phyloP scores from a whole-genome alignment of 2,888 invertebrate genomes.

The Aricia artaxerxes region DNA sequence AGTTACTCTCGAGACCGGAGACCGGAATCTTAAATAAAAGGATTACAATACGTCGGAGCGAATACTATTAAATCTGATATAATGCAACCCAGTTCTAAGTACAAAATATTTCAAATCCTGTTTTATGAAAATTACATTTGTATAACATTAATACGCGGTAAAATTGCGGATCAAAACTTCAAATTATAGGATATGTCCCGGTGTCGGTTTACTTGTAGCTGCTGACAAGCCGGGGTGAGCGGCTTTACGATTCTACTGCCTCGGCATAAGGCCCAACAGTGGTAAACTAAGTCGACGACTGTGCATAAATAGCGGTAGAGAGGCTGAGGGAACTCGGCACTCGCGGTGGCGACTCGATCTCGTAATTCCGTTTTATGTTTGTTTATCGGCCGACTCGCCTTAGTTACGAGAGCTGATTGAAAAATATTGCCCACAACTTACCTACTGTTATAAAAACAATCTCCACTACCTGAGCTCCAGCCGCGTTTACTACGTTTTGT shows the following conservation, averaged over 20 bases:
- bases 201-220: slow-evolving; percentile 38
- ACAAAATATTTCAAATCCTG: slow-evolving; percentile 22
- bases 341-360: slow-evolving; percentile 30
- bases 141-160: slow-evolving; percentile 36
- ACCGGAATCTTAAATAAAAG: slow-evolving; percentile 20
- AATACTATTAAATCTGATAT: neutral
- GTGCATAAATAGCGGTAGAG: slow-evolving; percentile 40
- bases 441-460: slow-evolving; percentile 33
- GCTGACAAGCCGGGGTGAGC: neutral
- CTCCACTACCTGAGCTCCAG: slow-evolving; percentile 14
- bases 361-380: slow-evolving; percentile 47
- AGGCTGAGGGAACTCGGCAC: slow-evolving; percentile 23
- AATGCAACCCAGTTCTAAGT: neutral
- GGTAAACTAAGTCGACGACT: neutral
- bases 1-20: neutral
- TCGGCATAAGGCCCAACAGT: neutral
- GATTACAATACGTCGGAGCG: slow-evolving; percentile 12
- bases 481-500: slow-evolving; percentile 29
- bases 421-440: slow-evolving; percentile 51
- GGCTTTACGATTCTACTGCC: neutral
- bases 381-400: slow-evolving; percentile 43
- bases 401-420: slow-evolving; percentile 57
- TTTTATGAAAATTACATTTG: slow-evolving; percentile 29
- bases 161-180: slow-evolving; percentile 40
- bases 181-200: slow-evolving; percentile 42